phyloP scores from a whole-genome alignment of 2,113 vertebrate genomes.

The Cephalopholis sonnerati region DNA sequence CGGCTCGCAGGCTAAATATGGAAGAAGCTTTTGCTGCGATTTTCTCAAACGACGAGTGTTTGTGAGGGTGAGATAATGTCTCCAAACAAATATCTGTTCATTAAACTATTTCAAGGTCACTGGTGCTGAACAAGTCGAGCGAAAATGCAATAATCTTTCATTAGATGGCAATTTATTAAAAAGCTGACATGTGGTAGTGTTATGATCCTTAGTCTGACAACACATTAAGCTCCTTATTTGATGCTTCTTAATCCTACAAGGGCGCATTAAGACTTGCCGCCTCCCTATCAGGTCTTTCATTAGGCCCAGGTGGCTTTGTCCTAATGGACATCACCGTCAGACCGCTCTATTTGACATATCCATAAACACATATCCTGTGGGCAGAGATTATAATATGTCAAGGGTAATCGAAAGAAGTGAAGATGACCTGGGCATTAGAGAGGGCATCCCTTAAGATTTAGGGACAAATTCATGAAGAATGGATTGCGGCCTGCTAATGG shows the following conservation, averaged over 20 bases:
- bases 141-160: constrained; percentile 35
- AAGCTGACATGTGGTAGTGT: not conserved
- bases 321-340: constrained; percentile 25
- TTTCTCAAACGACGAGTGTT: not conserved
- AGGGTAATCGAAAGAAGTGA: not conserved
- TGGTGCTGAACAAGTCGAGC: not conserved
- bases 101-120: constrained; percentile 9
- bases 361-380: constrained; percentile 26
- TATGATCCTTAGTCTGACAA: not conserved
- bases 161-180: constrained; percentile 16
- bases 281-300: constrained; percentile 18
- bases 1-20: constrained; percentile 33
- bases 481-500: no score
- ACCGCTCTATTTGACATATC: constrained; percentile 33
- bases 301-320: constrained; percentile 31
- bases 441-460: not conserved
- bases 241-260: constrained; percentile 1
- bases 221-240: constrained; percentile 8
- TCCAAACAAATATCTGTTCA: constrained; percentile 17
- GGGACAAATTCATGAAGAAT: no score
- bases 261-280: not conserved
- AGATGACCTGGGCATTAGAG: constrained; percentile 18
- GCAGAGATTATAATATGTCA: constrained; percentile 13
- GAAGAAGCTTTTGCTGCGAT: constrained; percentile 17
- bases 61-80: constrained; percentile 12